These are phyloP conservation scores for Pelodytes ibericus DNA, from an alignment of 2,797 vertebrate species.

Conservation along the genomic window DNA sequence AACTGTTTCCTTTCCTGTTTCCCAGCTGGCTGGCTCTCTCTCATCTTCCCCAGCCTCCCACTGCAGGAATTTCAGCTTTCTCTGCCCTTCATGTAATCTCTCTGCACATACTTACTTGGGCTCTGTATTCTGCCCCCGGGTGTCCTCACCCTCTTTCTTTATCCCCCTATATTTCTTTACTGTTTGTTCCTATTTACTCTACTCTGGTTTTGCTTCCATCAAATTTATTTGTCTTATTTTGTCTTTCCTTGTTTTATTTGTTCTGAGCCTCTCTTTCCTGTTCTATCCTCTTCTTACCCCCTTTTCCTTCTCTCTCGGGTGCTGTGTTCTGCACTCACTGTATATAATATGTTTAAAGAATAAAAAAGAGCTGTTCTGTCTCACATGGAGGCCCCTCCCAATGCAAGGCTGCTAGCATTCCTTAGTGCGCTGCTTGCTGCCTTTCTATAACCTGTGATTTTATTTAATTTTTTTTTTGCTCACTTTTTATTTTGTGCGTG, in stretches of 20 bases:
- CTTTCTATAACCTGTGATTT: constrained; percentile 33
- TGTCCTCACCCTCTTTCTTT: constrained; percentile 11
- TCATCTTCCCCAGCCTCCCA: constrained; percentile 13
- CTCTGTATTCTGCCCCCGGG: constrained; percentile 6
- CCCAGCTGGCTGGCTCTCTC: constrained; percentile 52
- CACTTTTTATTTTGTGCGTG: constrained; percentile 7
- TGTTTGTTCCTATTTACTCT: not conserved
- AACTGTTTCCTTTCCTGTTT: constrained; percentile 38
- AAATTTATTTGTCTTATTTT: not conserved
- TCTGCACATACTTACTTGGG: constrained; percentile 28
- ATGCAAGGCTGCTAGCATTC: constrained; percentile 42
- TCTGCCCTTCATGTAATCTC: constrained; percentile 16
- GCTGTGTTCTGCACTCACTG: constrained; percentile 54
- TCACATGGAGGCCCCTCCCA: constrained; percentile 39
- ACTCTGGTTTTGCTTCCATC: constrained; percentile 1
- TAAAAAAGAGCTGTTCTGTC: constrained; percentile 50
- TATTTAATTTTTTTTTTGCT: not conserved
- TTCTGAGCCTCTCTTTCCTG: not conserved
- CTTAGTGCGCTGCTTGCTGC: constrained; percentile 37
- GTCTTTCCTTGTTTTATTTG: constrained; percentile 23
- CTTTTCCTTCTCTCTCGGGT: constrained; percentile 28
- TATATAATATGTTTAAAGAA: constrained; percentile 55
- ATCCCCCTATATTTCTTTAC: not conserved
- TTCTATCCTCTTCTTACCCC: not conserved
- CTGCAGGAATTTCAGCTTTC: constrained; percentile 25